Base-by-base conservation (phyloP, 2,888 invertebrate genomes). In the Nowickia ferox region DNA sequence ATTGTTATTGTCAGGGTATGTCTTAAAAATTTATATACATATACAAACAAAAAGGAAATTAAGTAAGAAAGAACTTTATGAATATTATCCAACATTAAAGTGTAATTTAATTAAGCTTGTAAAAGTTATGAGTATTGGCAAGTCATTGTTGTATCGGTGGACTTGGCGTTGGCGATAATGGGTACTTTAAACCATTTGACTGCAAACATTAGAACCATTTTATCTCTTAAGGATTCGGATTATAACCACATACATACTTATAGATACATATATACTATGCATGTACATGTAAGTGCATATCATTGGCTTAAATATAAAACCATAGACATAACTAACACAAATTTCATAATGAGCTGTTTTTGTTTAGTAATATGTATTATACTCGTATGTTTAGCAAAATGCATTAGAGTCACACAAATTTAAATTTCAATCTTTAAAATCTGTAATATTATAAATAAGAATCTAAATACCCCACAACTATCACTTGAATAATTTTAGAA, bases 51-150 rank as follows among this genome's bases (percentile, higher is more conserved):
- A n/a, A 63, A 53, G 44, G 30, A 44, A 48, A 44, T 42, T 51
- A 19, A 13, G 19, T 10, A 30, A 22, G 71, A 42, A 66, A 59
- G 46, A 74, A 53, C 68, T 86, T 86, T 86, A 86, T 86, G 86
- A 86, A 86, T 86, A 86, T 83, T 83, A 86, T 86, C 76, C 79
- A 83, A 79, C 86, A 86, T 86, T 86, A 86, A 86, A 83, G 66
- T 83, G 79, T 79, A 83, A 86, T 83, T 86, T 86, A 86, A 86
- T 86, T 86, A 86, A 80, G 83, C 82, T 75, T 83, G 86, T 86
- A 86, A 86, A 86, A 76, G 42, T 79, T 83, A 79, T 76, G 66
- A 51, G 17, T 66, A 51, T 66, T 77, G 72, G 79, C 76, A 71
- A 63, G 63, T 44, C 69, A 69, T 61, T 61, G n/a, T 55, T 38